Percentiles rank a stretch among this genome's conserved stretches.
These are phyloP conservation scores for Athene noctua DNA, from an alignment of 2,113 vertebrate species.

Conservation along the genomic window DNA sequence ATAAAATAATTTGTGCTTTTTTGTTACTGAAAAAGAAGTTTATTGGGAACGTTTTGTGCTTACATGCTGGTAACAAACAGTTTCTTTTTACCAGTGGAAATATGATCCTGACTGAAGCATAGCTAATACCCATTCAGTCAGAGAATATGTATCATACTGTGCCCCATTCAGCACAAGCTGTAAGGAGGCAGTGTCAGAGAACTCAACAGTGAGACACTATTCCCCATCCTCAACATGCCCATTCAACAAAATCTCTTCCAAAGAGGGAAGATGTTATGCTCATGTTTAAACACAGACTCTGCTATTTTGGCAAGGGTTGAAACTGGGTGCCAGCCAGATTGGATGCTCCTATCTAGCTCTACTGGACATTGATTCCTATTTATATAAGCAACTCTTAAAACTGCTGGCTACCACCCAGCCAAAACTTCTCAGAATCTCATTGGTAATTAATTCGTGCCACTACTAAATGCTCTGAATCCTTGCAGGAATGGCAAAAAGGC, in stretches of 20 bases:
- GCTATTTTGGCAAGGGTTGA: conserved; percentile 12
- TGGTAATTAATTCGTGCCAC: background rate
- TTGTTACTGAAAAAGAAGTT: background rate
- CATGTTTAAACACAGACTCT: conserved; percentile 1
- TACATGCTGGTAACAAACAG: conserved; percentile 4
- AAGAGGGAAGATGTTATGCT: conserved; percentile 14
- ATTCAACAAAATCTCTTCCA: background rate
- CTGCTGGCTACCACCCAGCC: background rate
- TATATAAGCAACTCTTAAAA: background rate
- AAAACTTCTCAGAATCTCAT: background rate
- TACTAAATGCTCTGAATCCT: background rate
- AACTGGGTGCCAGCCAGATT: background rate
- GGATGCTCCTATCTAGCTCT: background rate
- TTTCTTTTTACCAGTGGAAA: conserved; percentile 42
- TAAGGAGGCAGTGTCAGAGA: conserved; percentile 25
- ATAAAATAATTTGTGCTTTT: conserved; percentile 27
- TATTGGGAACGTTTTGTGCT: conserved; percentile 35
- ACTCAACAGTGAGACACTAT: conserved; percentile 43
- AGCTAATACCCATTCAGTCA: background rate
- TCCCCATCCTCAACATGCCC: conserved; percentile 32
- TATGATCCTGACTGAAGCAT: background rate
- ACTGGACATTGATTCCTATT: background rate
- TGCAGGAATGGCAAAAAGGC: background rate
- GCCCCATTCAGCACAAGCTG: conserved; percentile 22
- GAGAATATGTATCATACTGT: conserved; percentile 23